phyloP scores from a whole-genome alignment of 2,888 invertebrate genomes.

The Chelonus formosanus region DNA sequence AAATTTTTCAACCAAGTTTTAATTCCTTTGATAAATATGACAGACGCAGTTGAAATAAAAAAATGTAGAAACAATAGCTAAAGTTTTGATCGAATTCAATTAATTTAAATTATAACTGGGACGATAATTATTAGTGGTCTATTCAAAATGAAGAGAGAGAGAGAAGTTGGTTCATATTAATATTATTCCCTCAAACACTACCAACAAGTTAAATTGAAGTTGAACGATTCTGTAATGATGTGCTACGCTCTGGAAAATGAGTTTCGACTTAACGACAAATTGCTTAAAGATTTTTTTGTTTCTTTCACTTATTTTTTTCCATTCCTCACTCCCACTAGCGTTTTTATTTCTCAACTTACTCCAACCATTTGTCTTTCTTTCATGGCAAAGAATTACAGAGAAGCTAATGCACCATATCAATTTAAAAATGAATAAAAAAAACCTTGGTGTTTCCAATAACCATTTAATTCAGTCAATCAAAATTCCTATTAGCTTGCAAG shows the following conservation, averaged over 20 bases:
- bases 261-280: slow-evolving; percentile 55
- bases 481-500: slow-evolving; percentile 62
- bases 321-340: slow-evolving; percentile 2
- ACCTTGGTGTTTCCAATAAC: slow-evolving; percentile 58
- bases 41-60: not conserved
- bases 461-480: slow-evolving; percentile 65
- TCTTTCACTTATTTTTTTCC: slow-evolving; percentile 12
- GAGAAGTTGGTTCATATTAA: slow-evolving; percentile 38
- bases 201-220: slow-evolving; percentile 54
- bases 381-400: slow-evolving; percentile 29
- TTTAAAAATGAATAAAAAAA: slow-evolving; percentile 46
- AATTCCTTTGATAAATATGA: not conserved
- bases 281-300: slow-evolving; percentile 39
- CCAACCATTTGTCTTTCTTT: slow-evolving; percentile 7
- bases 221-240: slow-evolving; percentile 53
- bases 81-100: slow-evolving; percentile 12
- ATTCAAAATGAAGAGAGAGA: slow-evolving; percentile 13
- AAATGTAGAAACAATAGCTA: not conserved
- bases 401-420: slow-evolving; percentile 56
- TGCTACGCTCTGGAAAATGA: slow-evolving; percentile 53
- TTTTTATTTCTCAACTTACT: not conserved
- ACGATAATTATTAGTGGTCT: slow-evolving; percentile 14
- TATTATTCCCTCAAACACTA: slow-evolving; percentile 34
- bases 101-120: slow-evolving; percentile 7
- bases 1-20: not conserved